Evolutionary conservation across 2,113 vertebrate species (phyloP), one percentile per base, ranked within the genome.

Genomic region (Dryoscopus gambensis): DNA sequence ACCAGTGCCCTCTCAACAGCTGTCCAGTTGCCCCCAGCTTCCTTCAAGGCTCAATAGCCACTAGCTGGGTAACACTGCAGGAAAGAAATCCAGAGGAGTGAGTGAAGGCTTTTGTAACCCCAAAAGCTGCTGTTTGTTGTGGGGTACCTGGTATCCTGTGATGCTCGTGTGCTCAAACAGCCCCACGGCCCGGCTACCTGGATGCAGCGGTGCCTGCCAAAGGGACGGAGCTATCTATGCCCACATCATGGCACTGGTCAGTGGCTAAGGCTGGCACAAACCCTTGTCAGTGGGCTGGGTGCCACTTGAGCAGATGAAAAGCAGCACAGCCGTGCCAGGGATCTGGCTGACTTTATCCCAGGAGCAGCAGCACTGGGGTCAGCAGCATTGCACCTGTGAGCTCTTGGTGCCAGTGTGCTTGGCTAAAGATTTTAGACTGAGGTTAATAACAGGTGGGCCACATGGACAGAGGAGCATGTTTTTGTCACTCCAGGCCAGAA

Each of bases 261-360:
- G 56, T 33, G 4, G 2, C 46, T 82, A n/a, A 87, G 42, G 53
- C 47, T 79, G 84, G 87, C 78, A 89, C 22, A 52, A 67, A 57
- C 44, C 65, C 33, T 79, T 33, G 40, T 46, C 60, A n/a, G 56
- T 18, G 49, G 92, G 81, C 78, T 82, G 65, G 67, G 25, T 89
- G 92, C 87, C 96, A 91, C 1, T 6, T 24, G 49, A 87, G 50
- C 84, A 97, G 90, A 90, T 42, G 81, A 91, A 91, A 82, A 87
- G 57, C 52, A 79, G 44, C 1, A 2, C 31, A 71, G 39, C 33
- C 9, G 1, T 64, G 67, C 87, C 57, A 91, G 56, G 28, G 57
- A 82, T 81, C 74, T 71, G 44, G 49, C 44, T 2, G 10, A 27
- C 52, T 84, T 84, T 80, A 84, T 56, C 49, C 35, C 84, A 60